Conservation (phyloP, 1,140 invertebrate genomes). For the Drosophila cardini region DNA sequence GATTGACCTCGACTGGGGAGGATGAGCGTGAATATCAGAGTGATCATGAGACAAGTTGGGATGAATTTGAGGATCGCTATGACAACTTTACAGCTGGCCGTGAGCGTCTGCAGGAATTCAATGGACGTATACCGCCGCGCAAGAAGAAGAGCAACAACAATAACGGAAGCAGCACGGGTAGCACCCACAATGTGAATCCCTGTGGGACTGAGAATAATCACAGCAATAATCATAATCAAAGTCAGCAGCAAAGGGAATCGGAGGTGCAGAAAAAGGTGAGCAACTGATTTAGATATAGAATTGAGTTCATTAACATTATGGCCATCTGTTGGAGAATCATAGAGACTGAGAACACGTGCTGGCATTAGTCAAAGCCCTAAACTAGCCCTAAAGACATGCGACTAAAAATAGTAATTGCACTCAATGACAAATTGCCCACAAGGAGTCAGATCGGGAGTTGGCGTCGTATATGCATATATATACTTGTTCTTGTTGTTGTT, state of each 20-base stretch:
- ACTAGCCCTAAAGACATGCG: constrained; percentile 43
- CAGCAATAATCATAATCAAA: constrained; percentile 19
- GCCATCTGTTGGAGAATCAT: not conserved
- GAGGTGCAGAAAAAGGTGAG: constrained; percentile 42
- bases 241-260: constrained; percentile 26
- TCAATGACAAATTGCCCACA: constrained; percentile 71
- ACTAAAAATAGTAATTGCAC: constrained; percentile 42
- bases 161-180: constrained; percentile 4
- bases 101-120: constrained; percentile 82
- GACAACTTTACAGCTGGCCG: constrained; percentile 82
- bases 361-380: constrained; percentile 45
- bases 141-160: constrained; percentile 76
- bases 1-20: constrained; percentile 82
- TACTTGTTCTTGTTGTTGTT: constrained; percentile 12
- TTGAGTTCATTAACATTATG: constrained; percentile 66
- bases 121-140: constrained; percentile 81
- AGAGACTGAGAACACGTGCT: not conserved
- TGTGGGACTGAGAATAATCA: constrained; percentile 15
- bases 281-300: not conserved
- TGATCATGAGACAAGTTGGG: constrained; percentile 84
- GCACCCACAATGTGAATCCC: constrained; percentile 35
- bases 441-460: constrained; percentile 27
- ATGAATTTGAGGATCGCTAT: constrained; percentile 83
- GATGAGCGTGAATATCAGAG: constrained; percentile 83
- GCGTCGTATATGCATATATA: constrained; percentile 42